A percentile compares a stretch with the other conserved stretches of the same genome.
phyloP scores from a whole-genome alignment of 2,113 vertebrate species.

The Pteronura brasiliensis region DNA sequence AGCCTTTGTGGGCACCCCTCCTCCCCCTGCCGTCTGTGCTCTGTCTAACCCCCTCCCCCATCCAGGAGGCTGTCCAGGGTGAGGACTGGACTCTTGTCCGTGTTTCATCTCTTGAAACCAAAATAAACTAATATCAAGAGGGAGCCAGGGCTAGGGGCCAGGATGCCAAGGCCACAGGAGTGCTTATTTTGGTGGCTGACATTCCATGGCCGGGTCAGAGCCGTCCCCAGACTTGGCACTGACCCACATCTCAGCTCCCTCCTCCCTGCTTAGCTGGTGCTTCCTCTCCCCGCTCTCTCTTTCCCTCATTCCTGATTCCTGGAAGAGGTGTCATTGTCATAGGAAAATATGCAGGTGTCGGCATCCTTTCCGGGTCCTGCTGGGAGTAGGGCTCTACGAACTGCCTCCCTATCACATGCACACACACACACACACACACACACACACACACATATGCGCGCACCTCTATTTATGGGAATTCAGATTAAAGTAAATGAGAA shows the following conservation, averaged over 20 bases:
- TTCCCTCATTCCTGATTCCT: neutral
- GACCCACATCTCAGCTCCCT: neutral
- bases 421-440: too few relatives aligned
- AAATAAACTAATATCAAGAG: constrained; percentile 62
- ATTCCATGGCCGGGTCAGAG: constrained; percentile 39
- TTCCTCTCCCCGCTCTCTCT: neutral
- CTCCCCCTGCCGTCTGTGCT: fast-evolving
- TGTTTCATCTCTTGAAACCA: constrained; percentile 56
- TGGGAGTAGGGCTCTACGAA: neutral
- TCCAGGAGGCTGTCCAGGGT: neutral
- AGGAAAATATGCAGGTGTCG: neutral
- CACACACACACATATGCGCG: neutral
- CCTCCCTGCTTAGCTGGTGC: neutral
- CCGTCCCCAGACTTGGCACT: neutral
- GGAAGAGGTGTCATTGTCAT: neutral
- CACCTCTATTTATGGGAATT: neutral
- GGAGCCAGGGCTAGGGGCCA: constrained; percentile 37
- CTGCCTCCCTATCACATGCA: neutral
- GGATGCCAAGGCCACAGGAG: neutral
- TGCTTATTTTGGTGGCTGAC: constrained; percentile 66
- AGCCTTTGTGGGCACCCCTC: neutral
- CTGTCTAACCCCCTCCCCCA: neutral
- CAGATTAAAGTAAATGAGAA: neutral
- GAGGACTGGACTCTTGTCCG: neutral
- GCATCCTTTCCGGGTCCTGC: neutral